Evolutionary conservation across 2,888 invertebrate genomes (phyloP).

Genomic region (Dioctria linearis): DNA sequence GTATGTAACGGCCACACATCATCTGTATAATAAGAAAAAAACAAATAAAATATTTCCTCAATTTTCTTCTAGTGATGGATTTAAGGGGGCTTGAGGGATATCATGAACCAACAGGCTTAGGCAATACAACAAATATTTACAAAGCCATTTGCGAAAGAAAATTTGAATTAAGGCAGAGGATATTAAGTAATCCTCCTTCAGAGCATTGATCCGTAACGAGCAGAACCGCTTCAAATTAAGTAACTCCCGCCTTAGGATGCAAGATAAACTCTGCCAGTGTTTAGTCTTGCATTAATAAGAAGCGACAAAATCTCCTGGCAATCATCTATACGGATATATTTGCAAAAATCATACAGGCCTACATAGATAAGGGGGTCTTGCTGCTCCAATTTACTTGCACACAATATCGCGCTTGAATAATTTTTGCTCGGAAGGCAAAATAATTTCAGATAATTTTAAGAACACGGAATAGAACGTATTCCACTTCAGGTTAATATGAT

Average conservation of each 20-base stretch:
- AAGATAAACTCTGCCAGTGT: slow-evolving; percentile 21
- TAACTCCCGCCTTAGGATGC: not conserved
- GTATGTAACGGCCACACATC: slow-evolving; percentile 24
- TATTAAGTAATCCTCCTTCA: slow-evolving; percentile 27
- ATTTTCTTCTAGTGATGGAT: slow-evolving; percentile 8
- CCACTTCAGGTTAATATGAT: too few species aligned
- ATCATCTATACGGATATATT: slow-evolving; percentile 16
- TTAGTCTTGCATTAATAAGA: slow-evolving; percentile 37
- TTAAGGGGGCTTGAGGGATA: slow-evolving; percentile 33
- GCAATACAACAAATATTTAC: slow-evolving; percentile 35
- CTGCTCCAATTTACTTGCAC: slow-evolving; percentile 8
- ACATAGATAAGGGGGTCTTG: not conserved
- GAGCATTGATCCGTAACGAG: slow-evolving; percentile 7
- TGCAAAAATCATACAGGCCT: slow-evolving; percentile 27
- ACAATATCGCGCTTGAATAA: not conserved
- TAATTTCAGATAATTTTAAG: slow-evolving; percentile 16
- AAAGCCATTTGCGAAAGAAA: slow-evolving; percentile 33
- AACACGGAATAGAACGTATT: not conserved
- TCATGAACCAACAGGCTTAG: slow-evolving; percentile 6
- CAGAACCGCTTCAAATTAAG: slow-evolving; percentile 26
- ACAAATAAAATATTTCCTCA: slow-evolving; percentile 26
- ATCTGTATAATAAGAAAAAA: slow-evolving; percentile 11
- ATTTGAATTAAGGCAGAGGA: slow-evolving; percentile 37
- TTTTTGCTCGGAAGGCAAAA: not conserved
- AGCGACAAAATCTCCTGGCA: slow-evolving; percentile 40